Conservation (phyloP, 2,113 vertebrate species). For the Lathamus discolor region DNA sequence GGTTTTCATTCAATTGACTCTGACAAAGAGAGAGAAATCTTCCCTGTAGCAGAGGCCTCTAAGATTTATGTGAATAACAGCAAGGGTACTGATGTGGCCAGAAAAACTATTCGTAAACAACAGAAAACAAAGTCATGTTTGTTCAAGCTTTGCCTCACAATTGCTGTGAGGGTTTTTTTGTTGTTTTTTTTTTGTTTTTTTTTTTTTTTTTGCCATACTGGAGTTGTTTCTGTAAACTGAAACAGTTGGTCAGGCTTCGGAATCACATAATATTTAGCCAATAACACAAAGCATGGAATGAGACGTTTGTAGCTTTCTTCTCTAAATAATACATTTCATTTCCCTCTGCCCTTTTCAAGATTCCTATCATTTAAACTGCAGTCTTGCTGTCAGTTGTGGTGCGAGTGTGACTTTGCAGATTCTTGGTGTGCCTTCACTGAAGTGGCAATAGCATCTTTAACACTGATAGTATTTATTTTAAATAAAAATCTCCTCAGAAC, state of each 20-base stretch:
- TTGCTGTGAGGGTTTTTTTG: not conserved
- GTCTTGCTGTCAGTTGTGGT: not conserved
- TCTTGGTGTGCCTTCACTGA: not conserved
- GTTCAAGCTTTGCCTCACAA: not conserved
- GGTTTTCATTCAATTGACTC: not conserved
- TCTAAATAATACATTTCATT: not conserved
- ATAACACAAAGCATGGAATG: not conserved
- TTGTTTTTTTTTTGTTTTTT: not conserved
- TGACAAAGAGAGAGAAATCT: not conserved
- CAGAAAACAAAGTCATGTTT: slow-evolving; percentile 24
- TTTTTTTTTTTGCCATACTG: not conserved
- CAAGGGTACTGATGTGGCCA: not conserved
- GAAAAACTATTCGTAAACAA: slow-evolving; percentile 10
- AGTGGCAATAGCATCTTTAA: not conserved
- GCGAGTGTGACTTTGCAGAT: not conserved
- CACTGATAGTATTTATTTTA: not conserved
- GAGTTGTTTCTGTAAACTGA: not conserved
- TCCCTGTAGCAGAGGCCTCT: not conserved
- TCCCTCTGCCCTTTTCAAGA: not conserved
- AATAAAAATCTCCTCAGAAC: not conserved
- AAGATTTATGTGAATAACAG: not conserved
- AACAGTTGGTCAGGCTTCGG: not conserved
- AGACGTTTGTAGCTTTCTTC: not conserved
- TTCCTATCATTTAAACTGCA: not conserved
- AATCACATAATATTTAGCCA: not conserved